phyloP scores from a whole-genome alignment of 2,888 invertebrate species.

The Diaperis boleti region DNA sequence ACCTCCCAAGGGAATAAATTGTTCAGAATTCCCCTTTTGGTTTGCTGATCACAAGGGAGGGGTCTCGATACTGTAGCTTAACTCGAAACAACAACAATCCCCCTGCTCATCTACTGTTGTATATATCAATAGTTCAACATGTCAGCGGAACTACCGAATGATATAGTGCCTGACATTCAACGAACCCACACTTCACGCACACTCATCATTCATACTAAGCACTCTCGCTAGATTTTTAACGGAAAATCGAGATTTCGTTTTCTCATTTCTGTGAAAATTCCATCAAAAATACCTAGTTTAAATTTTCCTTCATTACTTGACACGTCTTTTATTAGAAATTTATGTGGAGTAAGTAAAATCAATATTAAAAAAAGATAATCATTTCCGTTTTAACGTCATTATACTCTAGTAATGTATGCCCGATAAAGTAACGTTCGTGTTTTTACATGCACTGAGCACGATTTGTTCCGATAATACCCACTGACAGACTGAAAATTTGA shows the following conservation, averaged over 20 bases:
- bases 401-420: background rate
- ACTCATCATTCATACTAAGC: constrained; percentile 38
- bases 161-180: constrained; percentile 29
- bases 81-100: constrained; percentile 41
- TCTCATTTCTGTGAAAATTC: background rate
- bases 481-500: background rate
- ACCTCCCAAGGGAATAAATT: constrained; percentile 52
- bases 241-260: constrained; percentile 1
- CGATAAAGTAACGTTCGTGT: background rate
- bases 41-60: constrained; percentile 38
- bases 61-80: constrained; percentile 38
- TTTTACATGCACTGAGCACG: background rate
- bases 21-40: constrained; percentile 38
- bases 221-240: constrained; percentile 12
- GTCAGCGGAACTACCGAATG: constrained; percentile 38
- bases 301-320: too few species aligned
- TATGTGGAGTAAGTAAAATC: too few species aligned
- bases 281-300: too few species aligned
- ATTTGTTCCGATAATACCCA: background rate
- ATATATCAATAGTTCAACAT: constrained; percentile 44
- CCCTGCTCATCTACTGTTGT: constrained; percentile 37
- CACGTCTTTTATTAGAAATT: too few species aligned
- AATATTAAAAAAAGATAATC: too few species aligned
- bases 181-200: constrained; percentile 34
- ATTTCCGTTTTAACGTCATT: background rate